These are phyloP conservation scores for Ormia ochracea DNA, from an alignment of 2,888 invertebrate species.

Conservation along the genomic window DNA sequence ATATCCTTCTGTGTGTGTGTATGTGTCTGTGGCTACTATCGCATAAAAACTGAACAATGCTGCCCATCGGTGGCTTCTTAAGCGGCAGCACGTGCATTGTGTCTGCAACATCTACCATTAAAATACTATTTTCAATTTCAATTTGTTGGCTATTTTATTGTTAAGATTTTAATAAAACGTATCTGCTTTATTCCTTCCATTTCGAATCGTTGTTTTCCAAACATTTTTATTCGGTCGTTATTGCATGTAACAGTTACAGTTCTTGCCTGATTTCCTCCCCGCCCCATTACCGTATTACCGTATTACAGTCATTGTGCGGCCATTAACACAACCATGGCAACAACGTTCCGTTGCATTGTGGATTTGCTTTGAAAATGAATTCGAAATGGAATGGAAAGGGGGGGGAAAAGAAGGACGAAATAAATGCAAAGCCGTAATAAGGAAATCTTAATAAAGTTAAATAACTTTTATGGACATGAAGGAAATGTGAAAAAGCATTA, in stretches of 20 bases:
- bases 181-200: not conserved
- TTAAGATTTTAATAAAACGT: slow-evolving; percentile 60
- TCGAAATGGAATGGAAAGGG: slow-evolving; percentile 27
- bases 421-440: slow-evolving; percentile 35
- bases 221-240: slow-evolving; percentile 16
- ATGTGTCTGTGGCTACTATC: too few species aligned
- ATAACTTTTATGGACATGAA: slow-evolving; percentile 47
- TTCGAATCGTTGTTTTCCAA: not conserved
- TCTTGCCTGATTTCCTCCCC: slow-evolving; percentile 29
- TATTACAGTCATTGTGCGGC: slow-evolving; percentile 50
- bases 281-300: too few species aligned
- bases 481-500: slow-evolving; percentile 33
- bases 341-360: slow-evolving; percentile 5
- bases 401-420: not conserved
- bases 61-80: not conserved
- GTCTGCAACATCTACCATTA: slow-evolving; percentile 43
- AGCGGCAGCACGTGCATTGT: not conserved
- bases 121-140: slow-evolving; percentile 54
- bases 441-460: slow-evolving; percentile 60
- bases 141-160: slow-evolving; percentile 58
- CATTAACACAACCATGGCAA: slow-evolving; percentile 57
- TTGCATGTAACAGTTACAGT: slow-evolving; percentile 20
- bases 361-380: slow-evolving; percentile 9
- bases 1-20: too few species aligned
- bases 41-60: not conserved